phyloP scores from a whole-genome alignment of 2,797 vertebrate genomes.

The Sebastes cheni region DNA sequence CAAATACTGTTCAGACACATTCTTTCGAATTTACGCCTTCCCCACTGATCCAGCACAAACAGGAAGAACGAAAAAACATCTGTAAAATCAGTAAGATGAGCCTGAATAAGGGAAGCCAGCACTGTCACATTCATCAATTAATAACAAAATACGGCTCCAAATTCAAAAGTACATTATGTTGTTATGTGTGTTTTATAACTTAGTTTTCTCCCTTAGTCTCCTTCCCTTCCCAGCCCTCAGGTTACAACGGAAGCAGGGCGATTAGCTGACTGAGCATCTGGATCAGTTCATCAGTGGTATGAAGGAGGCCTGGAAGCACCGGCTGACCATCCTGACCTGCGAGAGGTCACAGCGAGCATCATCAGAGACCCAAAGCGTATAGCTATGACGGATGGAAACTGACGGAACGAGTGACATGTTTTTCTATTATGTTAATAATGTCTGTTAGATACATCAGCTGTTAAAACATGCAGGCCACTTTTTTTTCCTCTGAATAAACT shows the following conservation, averaged over 20 bases:
- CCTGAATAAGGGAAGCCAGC: neutral
- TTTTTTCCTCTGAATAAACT: neutral
- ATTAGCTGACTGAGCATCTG: constrained; percentile 34
- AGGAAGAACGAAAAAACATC: constrained; percentile 11
- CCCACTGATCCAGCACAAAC: constrained; percentile 28
- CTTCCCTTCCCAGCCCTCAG: constrained; percentile 17
- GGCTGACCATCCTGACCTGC: constrained; percentile 4
- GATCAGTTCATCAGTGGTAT: constrained; percentile 33
- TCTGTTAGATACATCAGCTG: neutral
- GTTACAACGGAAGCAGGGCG: constrained; percentile 1
- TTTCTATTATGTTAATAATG: neutral
- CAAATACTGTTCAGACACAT: constrained; percentile 33
- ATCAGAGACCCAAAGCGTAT: neutral
- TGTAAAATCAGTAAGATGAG: constrained; percentile 16
- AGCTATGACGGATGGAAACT: neutral
- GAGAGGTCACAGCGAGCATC: constrained; percentile 14
- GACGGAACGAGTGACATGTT: neutral
- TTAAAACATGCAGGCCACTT: neutral
- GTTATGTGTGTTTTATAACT: neutral
- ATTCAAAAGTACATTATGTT: neutral
- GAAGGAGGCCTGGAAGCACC: constrained; percentile 11
- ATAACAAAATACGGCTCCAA: neutral
- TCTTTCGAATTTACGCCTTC: constrained; percentile 24
- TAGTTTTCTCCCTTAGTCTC: neutral
- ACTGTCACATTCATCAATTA: neutral